These are phyloP conservation scores for Darevskia nairensis DNA, from an alignment of 2,797 vertebrate species.

Conservation along the genomic window DNA sequence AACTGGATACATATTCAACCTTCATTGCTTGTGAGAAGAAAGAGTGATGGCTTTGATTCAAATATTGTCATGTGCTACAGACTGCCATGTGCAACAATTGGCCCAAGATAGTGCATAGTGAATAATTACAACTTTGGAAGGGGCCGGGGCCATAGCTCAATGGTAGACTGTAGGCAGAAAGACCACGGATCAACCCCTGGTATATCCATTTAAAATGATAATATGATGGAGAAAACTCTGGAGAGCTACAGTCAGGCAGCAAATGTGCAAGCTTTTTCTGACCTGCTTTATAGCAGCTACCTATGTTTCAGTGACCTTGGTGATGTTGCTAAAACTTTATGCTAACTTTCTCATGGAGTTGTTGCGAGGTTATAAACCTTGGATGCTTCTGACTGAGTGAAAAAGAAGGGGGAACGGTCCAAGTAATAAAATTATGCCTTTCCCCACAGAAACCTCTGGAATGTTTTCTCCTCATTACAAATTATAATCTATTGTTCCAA, in stretches of 20 bases:
- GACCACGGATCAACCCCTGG: not conserved
- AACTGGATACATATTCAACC: not conserved
- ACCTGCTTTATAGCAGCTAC: not conserved
- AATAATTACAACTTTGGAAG: not conserved
- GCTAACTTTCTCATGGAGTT: not conserved
- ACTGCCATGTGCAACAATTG: not conserved
- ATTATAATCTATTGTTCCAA: conserved; percentile 16
- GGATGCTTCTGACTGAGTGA: not conserved
- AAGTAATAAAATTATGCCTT: conserved; percentile 4
- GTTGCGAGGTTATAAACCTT: not conserved
- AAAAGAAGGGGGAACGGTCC: not conserved
- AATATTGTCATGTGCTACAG: not conserved
- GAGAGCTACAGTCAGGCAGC: not conserved
- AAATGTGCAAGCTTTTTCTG: not conserved
- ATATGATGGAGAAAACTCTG: not conserved
- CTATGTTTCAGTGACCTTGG: not conserved
- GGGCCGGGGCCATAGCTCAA: not conserved
- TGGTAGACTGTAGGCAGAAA: not conserved
- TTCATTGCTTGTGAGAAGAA: not conserved
- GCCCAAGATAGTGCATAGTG: not conserved
- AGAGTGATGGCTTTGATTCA: not conserved
- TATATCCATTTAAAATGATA: not conserved
- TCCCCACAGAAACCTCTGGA: conserved; percentile 20
- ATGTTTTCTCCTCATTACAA: conserved; percentile 22
- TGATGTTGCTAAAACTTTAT: not conserved